Evolutionary conservation across 1,140 invertebrate species (phyloP).

Genomic region (Trichoplusia ni): DNA sequence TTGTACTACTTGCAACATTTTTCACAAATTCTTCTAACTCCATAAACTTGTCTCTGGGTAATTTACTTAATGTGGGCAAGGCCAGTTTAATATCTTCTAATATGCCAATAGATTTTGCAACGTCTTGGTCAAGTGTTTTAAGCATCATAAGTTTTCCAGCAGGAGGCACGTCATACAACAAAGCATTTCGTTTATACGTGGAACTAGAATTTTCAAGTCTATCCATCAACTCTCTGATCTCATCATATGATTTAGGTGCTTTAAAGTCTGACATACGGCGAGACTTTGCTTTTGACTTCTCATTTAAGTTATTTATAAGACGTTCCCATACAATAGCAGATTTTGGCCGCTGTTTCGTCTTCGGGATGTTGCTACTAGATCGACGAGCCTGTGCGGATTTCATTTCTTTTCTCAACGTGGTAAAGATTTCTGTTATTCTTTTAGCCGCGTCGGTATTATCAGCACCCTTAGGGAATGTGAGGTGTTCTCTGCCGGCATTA

Average conservation of each 20-base stretch:
- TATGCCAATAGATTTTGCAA: slow-evolving; percentile 40
- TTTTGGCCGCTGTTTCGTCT: slow-evolving; percentile 42
- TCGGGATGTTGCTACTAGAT: slow-evolving; percentile 31
- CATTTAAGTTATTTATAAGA: slow-evolving; percentile 55
- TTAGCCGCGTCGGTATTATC: slow-evolving; percentile 31
- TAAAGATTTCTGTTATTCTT: slow-evolving; percentile 56
- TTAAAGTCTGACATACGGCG: slow-evolving; percentile 42
- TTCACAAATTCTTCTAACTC: slow-evolving; percentile 57
- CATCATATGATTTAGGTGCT: slow-evolving; percentile 48
- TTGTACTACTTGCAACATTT: slow-evolving; percentile 50
- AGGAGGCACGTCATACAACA: slow-evolving; percentile 44
- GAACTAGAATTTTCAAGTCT: slow-evolving; percentile 45
- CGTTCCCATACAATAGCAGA: slow-evolving; percentile 65
- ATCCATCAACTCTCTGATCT: slow-evolving; percentile 56
- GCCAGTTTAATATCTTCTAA: slow-evolving; percentile 52
- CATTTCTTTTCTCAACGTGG: slow-evolving; percentile 54
- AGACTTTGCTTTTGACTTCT: slow-evolving; percentile 35
- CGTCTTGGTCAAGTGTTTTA: slow-evolving; percentile 57
- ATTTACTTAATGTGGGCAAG: slow-evolving; percentile 31
- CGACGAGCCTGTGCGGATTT: slow-evolving; percentile 43
- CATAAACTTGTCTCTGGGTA: slow-evolving; percentile 43
- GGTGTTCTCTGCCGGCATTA: slow-evolving; percentile 41
- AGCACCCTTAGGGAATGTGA: slow-evolving; percentile 22
- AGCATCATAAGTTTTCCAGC: slow-evolving; percentile 55
- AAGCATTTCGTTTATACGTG: slow-evolving; percentile 55